Evolutionary conservation across 2,113 vertebrate genomes (phyloP), one percentile per base, ranked within the genome.

Genomic region (Saccopteryx bilineata): DNA sequence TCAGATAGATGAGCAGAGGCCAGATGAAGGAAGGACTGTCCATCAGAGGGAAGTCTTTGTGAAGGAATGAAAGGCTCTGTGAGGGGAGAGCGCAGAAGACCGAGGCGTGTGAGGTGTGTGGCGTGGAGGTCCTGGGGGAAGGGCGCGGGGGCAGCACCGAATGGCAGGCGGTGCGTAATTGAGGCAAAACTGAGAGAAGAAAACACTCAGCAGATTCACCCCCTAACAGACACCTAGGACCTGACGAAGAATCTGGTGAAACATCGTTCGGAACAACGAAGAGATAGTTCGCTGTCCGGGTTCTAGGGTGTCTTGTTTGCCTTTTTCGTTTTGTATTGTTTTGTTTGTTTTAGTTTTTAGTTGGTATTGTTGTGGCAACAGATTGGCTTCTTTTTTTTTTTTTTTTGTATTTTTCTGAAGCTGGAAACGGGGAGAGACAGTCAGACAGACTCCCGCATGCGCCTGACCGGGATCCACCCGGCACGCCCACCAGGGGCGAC

Each of bases 11-110:
- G 90, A 78, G 39, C n/a, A 86, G 66, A 96, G 92, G 71, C 50
- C 23, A 90, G 93, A 96, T 94, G 90, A 94, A 65, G 82, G 61
- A 81, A 96, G 11, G 91, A 95, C 97, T 96, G 88, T 52, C 52
- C 33, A 39, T 87, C n/a, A 56, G 81, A 88, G 94, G 71, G 33
- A 85, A 84, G 85, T 95, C 85, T 92, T 81, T 76, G 69, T 52
- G 50, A 61, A 92, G 39, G 91, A 85, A 92, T 87, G 88, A 72
- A 71, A n/a, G 56, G n/a, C 61, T 91, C 11, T 82, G 2, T 82
- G 26, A 21, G 85, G 71, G 39, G 15, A 76, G 54, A 78, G 66
- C 75, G 92, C 46, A 82, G 56, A 76, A 66, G 48, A 60, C 7
- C 10, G 58, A 71, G 33, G 68, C 33, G 6, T 61, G 66, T 81